phyloP scores from a whole-genome alignment of 1,140 invertebrate genomes.

The Thaumetopoea pityocampa region DNA sequence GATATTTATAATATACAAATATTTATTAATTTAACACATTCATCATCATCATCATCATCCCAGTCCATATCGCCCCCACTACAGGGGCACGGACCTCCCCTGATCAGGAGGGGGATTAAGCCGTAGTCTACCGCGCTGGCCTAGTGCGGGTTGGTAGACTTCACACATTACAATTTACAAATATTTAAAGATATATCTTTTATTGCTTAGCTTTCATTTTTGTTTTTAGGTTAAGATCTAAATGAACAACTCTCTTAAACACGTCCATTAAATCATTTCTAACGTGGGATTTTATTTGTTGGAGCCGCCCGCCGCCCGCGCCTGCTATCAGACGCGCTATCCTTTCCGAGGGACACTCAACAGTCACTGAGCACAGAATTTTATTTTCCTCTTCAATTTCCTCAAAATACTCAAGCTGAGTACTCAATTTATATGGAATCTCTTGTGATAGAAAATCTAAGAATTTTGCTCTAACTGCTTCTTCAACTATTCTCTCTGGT shows the following conservation, averaged over 20 bases:
- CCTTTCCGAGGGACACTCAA: conserved; percentile 79
- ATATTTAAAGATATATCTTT: neutral
- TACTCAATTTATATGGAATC: conserved; percentile 86
- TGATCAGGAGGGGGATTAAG: no score
- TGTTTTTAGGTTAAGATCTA: conserved; percentile 46
- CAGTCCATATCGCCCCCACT: no score
- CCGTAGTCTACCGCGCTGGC: no score
- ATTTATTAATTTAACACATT: no score
- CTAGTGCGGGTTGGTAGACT: no score
- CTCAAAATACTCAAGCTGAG: conserved; percentile 82
- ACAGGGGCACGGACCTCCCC: no score
- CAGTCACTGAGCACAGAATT: conserved; percentile 78
- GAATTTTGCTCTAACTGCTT: conserved; percentile 86
- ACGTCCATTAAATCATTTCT: conserved; percentile 63
- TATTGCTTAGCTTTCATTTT: conserved; percentile 7
- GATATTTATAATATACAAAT: no score
- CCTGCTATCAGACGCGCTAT: conserved; percentile 81
- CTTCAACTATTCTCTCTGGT: conserved; percentile 81
- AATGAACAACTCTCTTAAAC: conserved; percentile 51
- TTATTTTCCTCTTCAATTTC: conserved; percentile 76
- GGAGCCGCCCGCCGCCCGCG: conserved; percentile 79
- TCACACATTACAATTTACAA: neutral
- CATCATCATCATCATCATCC: no score
- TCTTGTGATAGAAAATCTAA: conserved; percentile 88
- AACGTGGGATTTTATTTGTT: conserved; percentile 78